A percentile compares a stretch with the other conserved stretches of the same genome.
Evolutionary conservation across 2,888 invertebrate species (phyloP).

Genomic region (Lycocerus yunnanus): DNA sequence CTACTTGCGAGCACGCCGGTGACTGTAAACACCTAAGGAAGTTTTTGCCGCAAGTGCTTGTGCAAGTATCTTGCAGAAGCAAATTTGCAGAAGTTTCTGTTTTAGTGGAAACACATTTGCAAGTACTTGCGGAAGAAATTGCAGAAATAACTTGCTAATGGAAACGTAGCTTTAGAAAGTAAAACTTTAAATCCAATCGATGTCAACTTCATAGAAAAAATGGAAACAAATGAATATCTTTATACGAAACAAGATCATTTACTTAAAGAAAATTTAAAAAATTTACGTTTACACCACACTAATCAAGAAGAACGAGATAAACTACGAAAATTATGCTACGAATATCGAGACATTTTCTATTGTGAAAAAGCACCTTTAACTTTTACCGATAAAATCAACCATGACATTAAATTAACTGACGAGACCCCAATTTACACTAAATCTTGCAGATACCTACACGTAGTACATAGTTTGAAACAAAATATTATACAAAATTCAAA

Average conservation of each 20-base stretch:
- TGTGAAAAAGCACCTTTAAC: background rate
- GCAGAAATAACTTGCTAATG: no score
- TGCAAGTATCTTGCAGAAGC: no score
- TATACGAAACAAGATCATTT: background rate
- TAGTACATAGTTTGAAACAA: no score
- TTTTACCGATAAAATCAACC: background rate
- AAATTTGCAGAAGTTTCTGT: no score
- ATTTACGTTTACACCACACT: background rate
- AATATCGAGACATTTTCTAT: background rate
- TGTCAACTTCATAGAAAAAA: background rate
- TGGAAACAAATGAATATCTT: background rate
- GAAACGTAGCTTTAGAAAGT: no score
- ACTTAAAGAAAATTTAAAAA: background rate
- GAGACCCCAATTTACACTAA: background rate
- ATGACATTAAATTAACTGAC: background rate
- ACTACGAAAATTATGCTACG: background rate
- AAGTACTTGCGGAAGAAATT: no score
- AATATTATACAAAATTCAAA: no score
- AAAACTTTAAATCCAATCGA: background rate
- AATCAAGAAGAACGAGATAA: background rate
- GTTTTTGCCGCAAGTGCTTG: no score
- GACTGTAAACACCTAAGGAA: no score
- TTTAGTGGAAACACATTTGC: no score
- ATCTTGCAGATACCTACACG: background rate
- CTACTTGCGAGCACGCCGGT: no score